Evolutionary conservation across 2,113 vertebrate species (phyloP), one percentile per base, ranked within the genome.

Genomic region (Percopsis transmontana): DNA sequence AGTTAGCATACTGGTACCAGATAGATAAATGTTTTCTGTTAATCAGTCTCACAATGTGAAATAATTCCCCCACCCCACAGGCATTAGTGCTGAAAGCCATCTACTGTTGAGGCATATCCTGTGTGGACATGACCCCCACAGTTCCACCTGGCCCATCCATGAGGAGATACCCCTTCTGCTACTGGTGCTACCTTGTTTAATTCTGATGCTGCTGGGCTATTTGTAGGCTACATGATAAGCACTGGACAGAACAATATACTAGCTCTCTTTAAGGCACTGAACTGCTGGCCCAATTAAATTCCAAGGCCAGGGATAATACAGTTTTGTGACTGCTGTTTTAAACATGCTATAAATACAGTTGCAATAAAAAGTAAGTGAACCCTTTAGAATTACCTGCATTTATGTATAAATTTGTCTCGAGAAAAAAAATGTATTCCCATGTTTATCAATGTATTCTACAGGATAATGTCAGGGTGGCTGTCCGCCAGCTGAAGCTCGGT

Each of bases 31-130:
- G 27, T 33, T 45, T 45, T 45, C 3, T 45, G 11, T 45, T 45
- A 12, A 14, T 45, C 3, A 45, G 12, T 45, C 42, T 45, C 3
- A 12, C 4, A 45, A 45, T 45, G 42, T 10, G 3, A 9, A 45
- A 45, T 12, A 10, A 16, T 45, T 45, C 42, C 44, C 68, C n/a
- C 76, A 2, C 14, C 4, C 58, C 58, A 10, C 81, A 93, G 92
- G 87, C 21, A 77, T 92, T 64, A 90, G 76, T 18, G 79, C 86
- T 42, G 91, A 92, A 18, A 91, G 88, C 1, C 91, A 88, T 27
- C 79, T 88, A 20, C 69, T 92, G 63, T 15, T 92, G 86, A 90
- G 91, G 58, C 84, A 85, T 0, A 82, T 82, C 19, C 88, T 92
- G 18, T 93, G 92, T 69, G 89, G 79, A 55, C 85, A 86, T 2